phyloP scores from a whole-genome alignment of 2,888 invertebrate species.

The Suillia variegata region DNA sequence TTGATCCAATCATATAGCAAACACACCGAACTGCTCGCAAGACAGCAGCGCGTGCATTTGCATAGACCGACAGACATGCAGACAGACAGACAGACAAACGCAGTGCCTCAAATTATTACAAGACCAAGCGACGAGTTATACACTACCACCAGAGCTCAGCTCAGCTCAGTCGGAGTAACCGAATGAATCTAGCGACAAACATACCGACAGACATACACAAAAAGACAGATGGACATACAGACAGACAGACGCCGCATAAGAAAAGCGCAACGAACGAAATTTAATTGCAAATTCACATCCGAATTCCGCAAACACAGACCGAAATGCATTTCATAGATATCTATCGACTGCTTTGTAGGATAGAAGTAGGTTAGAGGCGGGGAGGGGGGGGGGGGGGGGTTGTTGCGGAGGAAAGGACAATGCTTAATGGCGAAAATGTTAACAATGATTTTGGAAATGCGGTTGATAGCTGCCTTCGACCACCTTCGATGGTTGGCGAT shows the following conservation, averaged over 20 bases:
- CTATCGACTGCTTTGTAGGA: neutral
- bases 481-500: neutral
- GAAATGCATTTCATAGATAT: conserved; percentile 13
- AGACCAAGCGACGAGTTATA: neutral
- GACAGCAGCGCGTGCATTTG: neutral
- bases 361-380: neutral
- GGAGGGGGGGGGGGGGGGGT: neutral
- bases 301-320: conserved; percentile 17
- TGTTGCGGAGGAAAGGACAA: conserved; percentile 21
- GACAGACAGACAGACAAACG: neutral
- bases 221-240: conserved; percentile 5
- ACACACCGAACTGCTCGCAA: neutral
- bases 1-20: too few species aligned
- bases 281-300: conserved; percentile 24
- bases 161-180: too few species aligned
- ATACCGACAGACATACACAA: too few species aligned
- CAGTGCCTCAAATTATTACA: conserved; percentile 14
- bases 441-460: conserved; percentile 42
- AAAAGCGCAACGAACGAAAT: conserved; percentile 24
- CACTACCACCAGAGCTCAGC: too few species aligned
- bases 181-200: too few species aligned
- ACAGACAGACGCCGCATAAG: conserved; percentile 8
- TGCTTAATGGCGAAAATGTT: conserved; percentile 53
- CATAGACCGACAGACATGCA: neutral
- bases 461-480: neutral